Conservation (phyloP, 2,797 vertebrate genomes). For the Babyrousa celebensis region DNA sequence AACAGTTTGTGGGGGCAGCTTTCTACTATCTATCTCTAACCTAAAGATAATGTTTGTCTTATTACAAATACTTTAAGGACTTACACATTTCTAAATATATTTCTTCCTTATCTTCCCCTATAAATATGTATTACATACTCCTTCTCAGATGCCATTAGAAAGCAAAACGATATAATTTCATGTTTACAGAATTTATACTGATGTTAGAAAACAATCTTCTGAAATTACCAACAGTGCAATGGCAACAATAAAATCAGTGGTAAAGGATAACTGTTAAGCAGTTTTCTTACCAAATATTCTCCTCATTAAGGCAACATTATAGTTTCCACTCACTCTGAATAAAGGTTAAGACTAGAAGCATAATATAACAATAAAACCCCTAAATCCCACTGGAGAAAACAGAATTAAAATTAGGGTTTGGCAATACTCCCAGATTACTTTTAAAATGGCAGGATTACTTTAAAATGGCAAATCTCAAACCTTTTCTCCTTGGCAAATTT, state of each 20-base stretch:
- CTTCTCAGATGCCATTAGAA: slow-evolving; percentile 27
- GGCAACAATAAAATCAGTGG: background rate
- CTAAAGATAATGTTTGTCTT: slow-evolving; percentile 57
- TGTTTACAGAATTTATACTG: slow-evolving; percentile 52
- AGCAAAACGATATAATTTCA: slow-evolving; percentile 71
- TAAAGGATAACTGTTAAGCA: slow-evolving; percentile 40
- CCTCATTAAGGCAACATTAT: slow-evolving; percentile 57
- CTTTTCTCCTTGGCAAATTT: slow-evolving; percentile 65
- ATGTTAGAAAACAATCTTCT: slow-evolving; percentile 55
- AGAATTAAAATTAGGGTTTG: slow-evolving; percentile 63
- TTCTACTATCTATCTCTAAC: slow-evolving; percentile 50
- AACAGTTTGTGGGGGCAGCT: slow-evolving; percentile 62
- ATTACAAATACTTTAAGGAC: slow-evolving; percentile 61
- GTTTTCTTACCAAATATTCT: slow-evolving; percentile 65
- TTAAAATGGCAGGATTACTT: slow-evolving; percentile 51
- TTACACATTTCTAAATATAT: slow-evolving; percentile 57
- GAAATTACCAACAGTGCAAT: slow-evolving; percentile 67
- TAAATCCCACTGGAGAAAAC: slow-evolving; percentile 57
- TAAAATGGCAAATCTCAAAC: slow-evolving; percentile 65
- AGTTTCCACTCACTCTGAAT: slow-evolving; percentile 42
- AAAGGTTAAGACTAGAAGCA: slow-evolving; percentile 62
- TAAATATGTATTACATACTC: slow-evolving; percentile 36
- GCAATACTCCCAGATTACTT: slow-evolving; percentile 57
- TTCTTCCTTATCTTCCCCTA: background rate
- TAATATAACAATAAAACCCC: background rate